A percentile compares a stretch with the other conserved stretches of the same genome.
These are phyloP conservation scores for Stegodyphus mimosarum DNA, from an alignment of 1,140 invertebrate species.

Conservation along the genomic window DNA sequence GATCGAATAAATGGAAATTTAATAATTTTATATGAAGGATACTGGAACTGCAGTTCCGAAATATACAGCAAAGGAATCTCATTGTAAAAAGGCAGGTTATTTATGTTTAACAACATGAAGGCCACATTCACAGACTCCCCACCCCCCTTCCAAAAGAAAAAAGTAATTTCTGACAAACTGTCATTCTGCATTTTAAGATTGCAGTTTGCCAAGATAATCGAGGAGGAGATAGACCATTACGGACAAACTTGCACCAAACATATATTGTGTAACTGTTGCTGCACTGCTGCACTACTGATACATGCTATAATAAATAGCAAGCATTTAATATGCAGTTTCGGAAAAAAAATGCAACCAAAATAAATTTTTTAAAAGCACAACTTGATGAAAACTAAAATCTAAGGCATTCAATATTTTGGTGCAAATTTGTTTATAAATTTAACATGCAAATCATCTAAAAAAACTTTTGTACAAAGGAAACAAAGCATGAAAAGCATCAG, in stretches of 20 bases:
- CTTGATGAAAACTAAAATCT: too few relatives aligned
- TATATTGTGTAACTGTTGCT: background rate
- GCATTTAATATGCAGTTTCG: background rate
- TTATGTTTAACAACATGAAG: too few relatives aligned
- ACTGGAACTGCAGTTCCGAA: too few relatives aligned
- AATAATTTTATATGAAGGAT: too few relatives aligned
- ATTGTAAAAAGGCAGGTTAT: too few relatives aligned
- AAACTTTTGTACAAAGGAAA: background rate
- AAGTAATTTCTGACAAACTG: too few relatives aligned
- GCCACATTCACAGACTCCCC: too few relatives aligned
- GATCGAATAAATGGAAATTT: too few relatives aligned
- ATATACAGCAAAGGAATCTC: too few relatives aligned
- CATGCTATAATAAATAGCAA: background rate
- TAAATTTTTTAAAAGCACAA: too few relatives aligned
- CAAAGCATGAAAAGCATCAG: background rate
- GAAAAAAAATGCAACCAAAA: background rate
- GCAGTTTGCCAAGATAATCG: background rate
- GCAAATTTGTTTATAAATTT: constrained; percentile 25
- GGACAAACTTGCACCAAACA: constrained; percentile 39
- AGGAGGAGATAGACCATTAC: constrained; percentile 24
- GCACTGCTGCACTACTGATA: constrained; percentile 7
- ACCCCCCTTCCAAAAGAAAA: too few relatives aligned
- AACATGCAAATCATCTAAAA: constrained; percentile 22
- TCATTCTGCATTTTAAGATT: too few relatives aligned
- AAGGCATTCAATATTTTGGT: background rate